Evolutionary conservation across 2,888 invertebrate genomes (phyloP).

Genomic region (Anorthoa munda): DNA sequence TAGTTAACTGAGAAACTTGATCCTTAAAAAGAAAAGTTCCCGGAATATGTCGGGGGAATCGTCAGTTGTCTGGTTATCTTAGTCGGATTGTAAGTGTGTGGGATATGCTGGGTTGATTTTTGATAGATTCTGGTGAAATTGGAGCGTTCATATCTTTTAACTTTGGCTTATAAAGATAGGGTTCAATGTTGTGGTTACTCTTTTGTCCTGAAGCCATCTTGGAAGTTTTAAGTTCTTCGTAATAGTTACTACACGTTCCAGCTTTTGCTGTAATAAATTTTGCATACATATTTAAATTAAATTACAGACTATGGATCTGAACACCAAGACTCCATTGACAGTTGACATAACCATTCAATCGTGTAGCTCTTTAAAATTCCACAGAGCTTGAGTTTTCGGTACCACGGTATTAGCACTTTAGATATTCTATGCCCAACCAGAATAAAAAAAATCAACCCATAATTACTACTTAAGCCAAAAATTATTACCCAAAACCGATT

Average conservation of each 20-base stretch:
- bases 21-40: background rate
- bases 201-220: background rate
- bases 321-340: background rate
- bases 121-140: background rate
- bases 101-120: slow-evolving; percentile 7
- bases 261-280: too few relatives aligned
- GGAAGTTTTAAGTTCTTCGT: too few relatives aligned
- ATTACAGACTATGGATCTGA: background rate
- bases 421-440: background rate
- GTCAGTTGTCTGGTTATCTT: slow-evolving; percentile 28
- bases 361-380: too few relatives aligned
- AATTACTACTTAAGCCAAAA: slow-evolving; percentile 34
- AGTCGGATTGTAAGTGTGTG: slow-evolving; percentile 27
- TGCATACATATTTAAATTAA: too few relatives aligned
- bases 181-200: background rate
- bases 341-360: background rate
- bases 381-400: too few relatives aligned
- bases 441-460: slow-evolving; percentile 19
- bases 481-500: slow-evolving; percentile 53
- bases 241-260: too few relatives aligned
- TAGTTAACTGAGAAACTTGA: background rate
- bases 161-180: background rate
- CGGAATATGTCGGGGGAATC: background rate
- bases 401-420: too few relatives aligned
- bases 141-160: background rate